These are phyloP conservation scores for Agrypnus murinus DNA, from an alignment of 2,888 invertebrate genomes.

Conservation along the genomic window DNA sequence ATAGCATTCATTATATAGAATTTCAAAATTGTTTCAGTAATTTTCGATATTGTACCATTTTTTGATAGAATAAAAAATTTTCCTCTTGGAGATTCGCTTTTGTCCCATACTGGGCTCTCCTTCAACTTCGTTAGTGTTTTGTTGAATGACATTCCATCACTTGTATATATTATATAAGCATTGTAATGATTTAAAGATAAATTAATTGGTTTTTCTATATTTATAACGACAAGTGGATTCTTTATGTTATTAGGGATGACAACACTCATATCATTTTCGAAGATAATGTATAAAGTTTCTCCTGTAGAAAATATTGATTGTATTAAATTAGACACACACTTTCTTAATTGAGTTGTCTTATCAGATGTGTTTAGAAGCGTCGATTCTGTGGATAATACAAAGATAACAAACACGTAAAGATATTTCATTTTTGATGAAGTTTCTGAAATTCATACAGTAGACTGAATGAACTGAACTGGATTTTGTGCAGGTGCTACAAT, in stretches of 20 bases:
- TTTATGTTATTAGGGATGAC: background rate
- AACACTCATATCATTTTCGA: background rate
- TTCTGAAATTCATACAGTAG: too few species aligned
- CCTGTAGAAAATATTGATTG: background rate
- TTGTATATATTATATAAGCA: constrained; percentile 4
- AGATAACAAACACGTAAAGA: too few species aligned
- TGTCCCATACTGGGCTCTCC: background rate
- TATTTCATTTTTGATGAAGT: too few species aligned
- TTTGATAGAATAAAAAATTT: background rate
- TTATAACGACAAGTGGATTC: background rate
- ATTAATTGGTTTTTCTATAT: background rate
- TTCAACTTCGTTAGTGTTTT: background rate
- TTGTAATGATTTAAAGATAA: background rate
- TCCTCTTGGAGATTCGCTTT: background rate
- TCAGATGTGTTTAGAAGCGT: too few species aligned
- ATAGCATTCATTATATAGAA: constrained; percentile 7
- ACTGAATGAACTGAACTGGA: too few species aligned
- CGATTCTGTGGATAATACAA: too few species aligned
- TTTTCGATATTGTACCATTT: too few species aligned
- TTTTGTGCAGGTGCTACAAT: too few species aligned
- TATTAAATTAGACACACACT: background rate
- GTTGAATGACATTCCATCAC: background rate
- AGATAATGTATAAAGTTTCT: background rate
- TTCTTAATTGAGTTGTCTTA: too few species aligned
- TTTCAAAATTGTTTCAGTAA: background rate